phyloP scores from a whole-genome alignment of 2,797 vertebrate species.

The Pseudocheirus occidentalis region DNA sequence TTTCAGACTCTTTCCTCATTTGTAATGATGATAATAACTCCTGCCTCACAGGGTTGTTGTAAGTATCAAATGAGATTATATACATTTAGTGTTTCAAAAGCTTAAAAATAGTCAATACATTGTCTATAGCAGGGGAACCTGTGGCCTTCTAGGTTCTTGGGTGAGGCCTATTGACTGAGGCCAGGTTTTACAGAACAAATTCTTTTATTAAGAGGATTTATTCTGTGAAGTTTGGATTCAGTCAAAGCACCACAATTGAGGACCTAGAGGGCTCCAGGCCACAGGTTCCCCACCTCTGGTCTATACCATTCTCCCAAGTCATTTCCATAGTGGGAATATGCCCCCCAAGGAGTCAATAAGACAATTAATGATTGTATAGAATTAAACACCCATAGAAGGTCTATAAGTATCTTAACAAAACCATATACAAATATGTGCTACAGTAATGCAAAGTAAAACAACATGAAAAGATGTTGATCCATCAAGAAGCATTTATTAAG shows the following conservation, averaged over 20 bases:
- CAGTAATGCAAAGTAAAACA: not conserved
- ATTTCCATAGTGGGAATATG: not conserved
- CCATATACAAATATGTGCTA: not conserved
- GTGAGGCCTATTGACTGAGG: too few relatives aligned
- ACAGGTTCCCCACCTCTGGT: too few relatives aligned
- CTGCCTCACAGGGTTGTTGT: not conserved
- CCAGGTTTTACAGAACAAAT: too few relatives aligned
- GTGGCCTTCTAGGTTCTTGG: too few relatives aligned
- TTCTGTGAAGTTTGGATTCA: too few relatives aligned
- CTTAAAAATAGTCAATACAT: not conserved
- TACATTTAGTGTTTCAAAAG: not conserved
- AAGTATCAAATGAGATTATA: not conserved
- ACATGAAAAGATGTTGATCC: not conserved
- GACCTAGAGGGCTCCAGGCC: too few relatives aligned
- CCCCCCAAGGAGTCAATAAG: not conserved
- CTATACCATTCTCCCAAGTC: not conserved
- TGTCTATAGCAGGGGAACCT: not conserved
- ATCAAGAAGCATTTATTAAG: not conserved
- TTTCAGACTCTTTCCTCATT: not conserved
- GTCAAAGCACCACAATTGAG: too few relatives aligned
- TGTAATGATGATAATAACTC: not conserved
- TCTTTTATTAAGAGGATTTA: too few relatives aligned
- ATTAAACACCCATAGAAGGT: not conserved
- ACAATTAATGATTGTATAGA: not conserved
- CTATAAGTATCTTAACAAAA: not conserved